phyloP scores from a whole-genome alignment of 2,888 invertebrate genomes.

The Ptilodon capucinus region DNA sequence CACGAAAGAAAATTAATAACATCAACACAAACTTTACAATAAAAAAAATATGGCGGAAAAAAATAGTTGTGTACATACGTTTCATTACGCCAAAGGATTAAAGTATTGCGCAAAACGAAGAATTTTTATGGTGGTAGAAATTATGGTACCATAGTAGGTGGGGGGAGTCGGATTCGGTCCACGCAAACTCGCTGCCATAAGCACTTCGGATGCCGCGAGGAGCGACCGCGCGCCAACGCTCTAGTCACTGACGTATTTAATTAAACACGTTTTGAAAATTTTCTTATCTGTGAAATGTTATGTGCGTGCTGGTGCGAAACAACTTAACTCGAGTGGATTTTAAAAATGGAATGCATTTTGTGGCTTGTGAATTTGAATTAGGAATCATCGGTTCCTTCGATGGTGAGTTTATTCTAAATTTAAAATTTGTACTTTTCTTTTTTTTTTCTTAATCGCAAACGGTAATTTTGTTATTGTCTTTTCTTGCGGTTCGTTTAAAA shows the following conservation, averaged over 20 bases:
- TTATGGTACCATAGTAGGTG: conserved; percentile 45
- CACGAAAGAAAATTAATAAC: neutral
- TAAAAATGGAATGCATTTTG: conserved; percentile 24
- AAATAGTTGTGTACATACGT: neutral
- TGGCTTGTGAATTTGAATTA: conserved; percentile 29
- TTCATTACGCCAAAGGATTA: conserved; percentile 42
- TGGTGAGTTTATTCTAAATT: conserved; percentile 30
- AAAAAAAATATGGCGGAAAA: neutral
- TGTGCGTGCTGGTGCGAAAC: conserved; percentile 29
- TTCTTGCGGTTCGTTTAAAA: too few species aligned
- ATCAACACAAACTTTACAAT: neutral
- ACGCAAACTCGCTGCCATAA: conserved; percentile 54
- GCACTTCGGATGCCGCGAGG: conserved; percentile 48
- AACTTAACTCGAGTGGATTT: conserved; percentile 23
- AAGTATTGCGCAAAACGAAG: conserved; percentile 73
- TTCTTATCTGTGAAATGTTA: conserved; percentile 27
- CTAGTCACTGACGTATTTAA: conserved; percentile 29
- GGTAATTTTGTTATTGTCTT: too few species aligned
- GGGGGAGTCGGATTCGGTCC: conserved; percentile 37
- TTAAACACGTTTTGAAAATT: conserved; percentile 16
- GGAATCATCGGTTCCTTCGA: conserved; percentile 31
- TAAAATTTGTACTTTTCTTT: neutral
- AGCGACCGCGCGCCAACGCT: conserved; percentile 40
- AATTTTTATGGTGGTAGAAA: conserved; percentile 68
- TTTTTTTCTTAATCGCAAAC: too few species aligned